Evolutionary conservation across 2,797 vertebrate genomes (phyloP), one percentile per base, ranked within the genome.

Genomic region (Pseudotriccus pelzelni): DNA sequence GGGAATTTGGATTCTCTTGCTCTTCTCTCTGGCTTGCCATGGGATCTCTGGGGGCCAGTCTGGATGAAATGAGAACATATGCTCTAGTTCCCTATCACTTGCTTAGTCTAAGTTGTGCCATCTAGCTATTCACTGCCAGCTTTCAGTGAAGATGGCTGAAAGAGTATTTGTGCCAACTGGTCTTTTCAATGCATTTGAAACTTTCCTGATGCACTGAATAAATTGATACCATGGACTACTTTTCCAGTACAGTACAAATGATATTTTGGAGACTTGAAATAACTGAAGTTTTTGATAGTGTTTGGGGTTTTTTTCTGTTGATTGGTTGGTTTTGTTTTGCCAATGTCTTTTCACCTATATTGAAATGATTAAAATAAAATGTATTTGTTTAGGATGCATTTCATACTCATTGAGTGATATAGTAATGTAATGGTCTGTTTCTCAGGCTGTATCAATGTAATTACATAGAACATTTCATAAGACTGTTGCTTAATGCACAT

Each of bases 21-120:
- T 53, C 22, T 46, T 0, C 6, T 0, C 6, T 59, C 25, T 27
- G 27, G 10, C 9, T 93, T 79, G 50, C 55, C 12, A 0, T 41
- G 43, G 55, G 17, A 17, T 56, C 56, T 55, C 25, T 64, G 22
- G n/a, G 6, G 21, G 7, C 12, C 24, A 62, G 23, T 28, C 30
- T 55, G 23, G 13, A 4, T 84, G 32, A 69, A 77, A 58, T 46
- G 9, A 53, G 25, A 34, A 12, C 13, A 1, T 14, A 24, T 32
- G 4, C 22, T 24, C 13, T 64, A 58, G 41, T 46, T 60, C 15
- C 23, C 24, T 77, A 2, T 74, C 49, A 5, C 27, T 13, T 73
- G 1, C 68, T 73, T 36, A 64, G 30, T 70, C n/a, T 36, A 27
- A 83, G 7, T 56, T 77, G 22, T 39, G 32, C 60, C 60, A 83